phyloP scores from a whole-genome alignment of 2,797 vertebrate genomes.

The Ctenopoma multispine region DNA sequence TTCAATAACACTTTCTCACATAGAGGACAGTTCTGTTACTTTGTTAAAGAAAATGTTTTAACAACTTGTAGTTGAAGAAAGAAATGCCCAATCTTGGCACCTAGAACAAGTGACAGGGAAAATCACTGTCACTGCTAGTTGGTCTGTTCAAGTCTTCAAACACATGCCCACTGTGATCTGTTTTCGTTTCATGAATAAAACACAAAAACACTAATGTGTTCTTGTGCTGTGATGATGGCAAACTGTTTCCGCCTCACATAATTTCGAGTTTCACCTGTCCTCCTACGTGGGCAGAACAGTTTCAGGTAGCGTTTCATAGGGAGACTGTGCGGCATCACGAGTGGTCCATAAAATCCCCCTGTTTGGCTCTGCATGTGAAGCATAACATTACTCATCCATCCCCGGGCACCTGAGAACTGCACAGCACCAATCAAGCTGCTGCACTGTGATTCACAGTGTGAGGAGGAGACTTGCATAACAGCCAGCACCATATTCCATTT shows the following conservation, averaged over 20 bases:
- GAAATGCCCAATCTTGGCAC: constrained; percentile 1
- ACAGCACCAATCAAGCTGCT: constrained; percentile 73
- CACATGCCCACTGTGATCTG: neutral
- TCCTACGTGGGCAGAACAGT: neutral
- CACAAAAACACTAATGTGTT: too few relatives aligned
- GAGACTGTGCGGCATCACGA: constrained; percentile 40
- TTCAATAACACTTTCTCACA: neutral
- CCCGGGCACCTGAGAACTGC: constrained; percentile 67
- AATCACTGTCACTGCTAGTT: neutral
- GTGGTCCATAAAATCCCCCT: constrained; percentile 32
- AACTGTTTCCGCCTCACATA: neutral
- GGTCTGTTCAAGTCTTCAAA: constrained; percentile 7
- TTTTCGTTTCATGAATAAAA: constrained; percentile 7
- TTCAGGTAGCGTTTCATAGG: constrained; percentile 15
- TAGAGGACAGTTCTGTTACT: neutral
- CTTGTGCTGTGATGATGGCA: neutral
- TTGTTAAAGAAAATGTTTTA: neutral
- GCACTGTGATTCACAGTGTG: constrained; percentile 72
- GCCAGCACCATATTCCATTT: constrained; percentile 58
- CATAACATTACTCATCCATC: constrained; percentile 78
- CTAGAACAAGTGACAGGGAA: neutral
- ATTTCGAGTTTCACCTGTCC: constrained; percentile 30
- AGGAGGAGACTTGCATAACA: constrained; percentile 78
- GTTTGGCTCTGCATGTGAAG: constrained; percentile 56
- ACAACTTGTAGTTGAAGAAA: neutral